Percentiles rank a stretch among this genome's conserved stretches.
Conservation (phyloP, 2,113 vertebrate genomes). For the Otolemur garnettii region DNA sequence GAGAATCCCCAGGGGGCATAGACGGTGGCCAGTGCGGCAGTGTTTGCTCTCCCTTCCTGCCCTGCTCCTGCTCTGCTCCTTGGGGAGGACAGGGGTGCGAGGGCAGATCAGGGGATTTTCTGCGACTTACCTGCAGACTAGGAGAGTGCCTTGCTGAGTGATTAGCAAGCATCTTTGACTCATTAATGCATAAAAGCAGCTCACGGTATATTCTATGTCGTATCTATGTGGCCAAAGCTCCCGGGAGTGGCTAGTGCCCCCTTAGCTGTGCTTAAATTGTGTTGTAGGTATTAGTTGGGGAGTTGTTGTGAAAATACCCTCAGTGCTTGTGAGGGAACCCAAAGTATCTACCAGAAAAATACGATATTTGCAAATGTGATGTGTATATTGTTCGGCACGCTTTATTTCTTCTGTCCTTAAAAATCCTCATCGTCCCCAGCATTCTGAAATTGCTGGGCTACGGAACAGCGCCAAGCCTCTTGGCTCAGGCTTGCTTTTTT, state of each 20-base stretch:
- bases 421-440: slow-evolving; percentile 68
- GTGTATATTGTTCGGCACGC: slow-evolving; percentile 43
- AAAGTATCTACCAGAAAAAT: slow-evolving; percentile 81
- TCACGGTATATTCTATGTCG: slow-evolving; percentile 79
- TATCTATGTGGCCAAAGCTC: slow-evolving; percentile 82
- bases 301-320: slow-evolving; percentile 81
- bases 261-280: slow-evolving; percentile 82
- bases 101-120: slow-evolving; percentile 58
- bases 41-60: neutral
- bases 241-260: slow-evolving; percentile 74
- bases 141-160: slow-evolving; percentile 71
- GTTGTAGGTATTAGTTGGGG: slow-evolving; percentile 85
- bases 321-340: slow-evolving; percentile 76
- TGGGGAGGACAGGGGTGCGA: slow-evolving; percentile 1
- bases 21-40: neutral
- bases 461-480: neutral
- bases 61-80: neutral
- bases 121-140: slow-evolving; percentile 25
- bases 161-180: slow-evolving; percentile 80
- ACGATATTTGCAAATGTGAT: slow-evolving; percentile 69
- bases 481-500: slow-evolving; percentile 26
- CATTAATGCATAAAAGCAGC: slow-evolving; percentile 77
- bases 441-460: slow-evolving; percentile 64
- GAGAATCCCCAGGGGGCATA: slow-evolving; percentile 9
- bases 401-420: slow-evolving; percentile 41